phyloP scores from a whole-genome alignment of 2,113 vertebrate genomes.

The Ciconia boyciana region DNA sequence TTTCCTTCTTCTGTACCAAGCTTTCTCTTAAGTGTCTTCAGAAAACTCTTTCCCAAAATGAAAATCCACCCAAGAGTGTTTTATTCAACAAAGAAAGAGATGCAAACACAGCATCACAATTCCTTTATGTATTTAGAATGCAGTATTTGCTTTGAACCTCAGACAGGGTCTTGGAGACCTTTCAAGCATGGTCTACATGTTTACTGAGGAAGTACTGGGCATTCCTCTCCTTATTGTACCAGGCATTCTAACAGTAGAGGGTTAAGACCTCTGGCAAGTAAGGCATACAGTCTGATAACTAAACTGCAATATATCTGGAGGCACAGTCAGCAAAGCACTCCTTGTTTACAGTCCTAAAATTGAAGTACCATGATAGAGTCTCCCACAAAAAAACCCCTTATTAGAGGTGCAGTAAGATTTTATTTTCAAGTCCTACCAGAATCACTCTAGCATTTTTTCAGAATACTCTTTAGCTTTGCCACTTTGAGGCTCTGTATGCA shows the following conservation, averaged over 20 bases:
- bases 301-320: neutral
- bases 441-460: neutral
- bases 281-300: neutral
- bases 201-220: neutral
- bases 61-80: neutral
- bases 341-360: neutral
- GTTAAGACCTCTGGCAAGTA: neutral
- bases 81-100: neutral
- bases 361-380: neutral
- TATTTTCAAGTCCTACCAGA: neutral
- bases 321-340: neutral
- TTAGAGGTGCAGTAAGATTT: neutral
- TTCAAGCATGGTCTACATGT: neutral
- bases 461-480: neutral
- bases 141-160: neutral
- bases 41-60: neutral
- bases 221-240: neutral
- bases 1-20: neutral
- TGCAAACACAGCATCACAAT: neutral
- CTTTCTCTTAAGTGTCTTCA: neutral
- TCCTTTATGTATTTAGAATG: neutral
- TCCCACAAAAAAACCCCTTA: neutral
- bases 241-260: neutral
- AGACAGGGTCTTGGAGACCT: neutral
- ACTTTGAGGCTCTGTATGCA: accelerated